phyloP scores from a whole-genome alignment of 2,888 invertebrate genomes.

The Phasia obesa region DNA sequence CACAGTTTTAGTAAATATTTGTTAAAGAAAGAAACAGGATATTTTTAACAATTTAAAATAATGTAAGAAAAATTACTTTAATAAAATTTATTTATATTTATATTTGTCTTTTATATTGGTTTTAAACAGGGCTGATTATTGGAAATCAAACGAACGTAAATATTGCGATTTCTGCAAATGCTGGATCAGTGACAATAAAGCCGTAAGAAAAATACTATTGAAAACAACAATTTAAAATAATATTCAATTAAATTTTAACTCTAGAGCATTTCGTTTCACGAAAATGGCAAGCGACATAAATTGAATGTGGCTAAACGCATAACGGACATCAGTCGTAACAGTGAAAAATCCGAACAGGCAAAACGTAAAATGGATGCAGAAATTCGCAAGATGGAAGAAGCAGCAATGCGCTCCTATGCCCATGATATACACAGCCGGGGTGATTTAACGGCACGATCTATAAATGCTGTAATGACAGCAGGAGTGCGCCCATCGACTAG shows the following conservation, averaged over 20 bases:
- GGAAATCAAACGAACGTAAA: slow-evolving; percentile 97
- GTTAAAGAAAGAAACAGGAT: too few relatives aligned
- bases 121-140: slow-evolving; percentile 92
- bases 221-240: too few relatives aligned
- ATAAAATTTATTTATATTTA: not conserved
- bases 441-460: slow-evolving; percentile 80
- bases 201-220: slow-evolving; percentile 85
- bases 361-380: slow-evolving; percentile 90
- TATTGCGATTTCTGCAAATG: slow-evolving; percentile 99
- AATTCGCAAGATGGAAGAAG: slow-evolving; percentile 94
- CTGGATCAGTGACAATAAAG: slow-evolving; percentile 99
- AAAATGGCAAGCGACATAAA: slow-evolving; percentile 95
- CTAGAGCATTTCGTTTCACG: slow-evolving; percentile 96
- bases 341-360: slow-evolving; percentile 90
- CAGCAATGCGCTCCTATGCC: slow-evolving; percentile 93
- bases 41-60: not conserved
- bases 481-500: slow-evolving; percentile 77
- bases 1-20: too few relatives aligned
- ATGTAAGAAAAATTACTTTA: slow-evolving; percentile 13
- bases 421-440: slow-evolving; percentile 87
- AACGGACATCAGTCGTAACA: slow-evolving; percentile 91
- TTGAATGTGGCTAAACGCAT: slow-evolving; percentile 94
- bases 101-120: not conserved
- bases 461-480: slow-evolving; percentile 77
- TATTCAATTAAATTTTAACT: slow-evolving; percentile 5